Base-by-base conservation (phyloP, 2,113 vertebrate genomes). In the Neoarius graeffei region DNA sequence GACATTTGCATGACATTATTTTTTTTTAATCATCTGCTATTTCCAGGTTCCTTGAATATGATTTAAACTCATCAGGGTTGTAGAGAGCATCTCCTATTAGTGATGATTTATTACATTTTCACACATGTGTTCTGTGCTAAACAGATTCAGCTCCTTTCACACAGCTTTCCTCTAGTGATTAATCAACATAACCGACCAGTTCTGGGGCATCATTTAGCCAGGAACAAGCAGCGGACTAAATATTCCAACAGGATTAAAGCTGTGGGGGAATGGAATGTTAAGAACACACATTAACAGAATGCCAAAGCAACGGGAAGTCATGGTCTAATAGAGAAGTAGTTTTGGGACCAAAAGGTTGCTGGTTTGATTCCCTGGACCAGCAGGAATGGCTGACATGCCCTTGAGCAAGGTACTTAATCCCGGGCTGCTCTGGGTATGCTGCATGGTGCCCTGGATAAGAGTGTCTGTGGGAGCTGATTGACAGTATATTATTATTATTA, bases 91-190 rank as follows among this genome's bases (percentile, higher is more conserved):
- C 10, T 56, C 14, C 5, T 79, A 15, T 79, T 79, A 56, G 3
- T 56, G 76, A 80, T 56, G 50, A 80, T 80, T 80, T 80, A 80
- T 54, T 79, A 52, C 4, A 79, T 52, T 79, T 20, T 56, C 50
- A 80, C n/a, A 56, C 76, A 56, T 52, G 50, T 79, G 48, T 48
- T 23, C 20, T 52, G 50, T 56, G 25, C 56, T 79, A 79, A 54
- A 79, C 25, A 79, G 23, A n/a, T 56, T 8, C 52, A 15, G 76
- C 52, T 79, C 52, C 25, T 52, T 27, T 79, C 11, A 79, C 52
- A 56, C 13, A 3, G 25, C 76, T 56, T 7, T 17, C 1, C 5
- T 56, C n/a, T 1, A 3, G 3, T 79, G 76, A 79, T 79, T 79
- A 79, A 79, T n/a, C 2, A 5, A 56, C 50, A 56, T 54, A 52